These are phyloP conservation scores for Taurulus bubalis DNA, from an alignment of 2,113 vertebrate genomes.

Conservation along the genomic window DNA sequence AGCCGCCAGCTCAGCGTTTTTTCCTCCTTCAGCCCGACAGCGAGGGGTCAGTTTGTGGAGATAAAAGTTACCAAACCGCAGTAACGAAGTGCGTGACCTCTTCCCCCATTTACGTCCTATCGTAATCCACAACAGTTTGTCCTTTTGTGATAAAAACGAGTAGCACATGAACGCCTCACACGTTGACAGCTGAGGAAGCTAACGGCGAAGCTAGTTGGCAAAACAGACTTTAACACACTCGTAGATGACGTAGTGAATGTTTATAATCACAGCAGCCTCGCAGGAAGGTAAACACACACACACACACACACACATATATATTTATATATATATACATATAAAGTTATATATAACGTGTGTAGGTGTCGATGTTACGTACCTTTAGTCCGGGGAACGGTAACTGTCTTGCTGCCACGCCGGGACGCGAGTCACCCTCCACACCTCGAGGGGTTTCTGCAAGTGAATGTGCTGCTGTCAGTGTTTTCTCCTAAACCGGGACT, in stretches of 20 bases:
- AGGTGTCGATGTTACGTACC: constrained; percentile 23
- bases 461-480: neutral
- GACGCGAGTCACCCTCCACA: constrained; percentile 5
- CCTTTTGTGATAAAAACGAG: neutral
- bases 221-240: neutral
- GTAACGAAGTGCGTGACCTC: accelerated
- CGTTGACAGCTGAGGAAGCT: constrained; percentile 22
- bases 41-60: no score
- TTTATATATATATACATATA: no score
- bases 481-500: neutral
- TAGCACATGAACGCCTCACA: neutral
- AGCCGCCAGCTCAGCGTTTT: constrained; percentile 5
- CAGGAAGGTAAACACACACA: neutral
- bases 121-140: neutral
- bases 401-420: constrained; percentile 21
- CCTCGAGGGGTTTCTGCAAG: neutral
- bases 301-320: no score
- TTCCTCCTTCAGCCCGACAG: neutral
- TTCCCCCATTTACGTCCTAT: accelerated
- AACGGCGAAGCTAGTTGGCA: constrained; percentile 8
- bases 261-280: neutral
- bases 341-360: accelerated
- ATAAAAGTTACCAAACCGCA: no score
- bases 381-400: constrained; percentile 15
- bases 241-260: accelerated